phyloP scores from a whole-genome alignment of 2,888 invertebrate species.

The Scelioninae gen. 1 region DNA sequence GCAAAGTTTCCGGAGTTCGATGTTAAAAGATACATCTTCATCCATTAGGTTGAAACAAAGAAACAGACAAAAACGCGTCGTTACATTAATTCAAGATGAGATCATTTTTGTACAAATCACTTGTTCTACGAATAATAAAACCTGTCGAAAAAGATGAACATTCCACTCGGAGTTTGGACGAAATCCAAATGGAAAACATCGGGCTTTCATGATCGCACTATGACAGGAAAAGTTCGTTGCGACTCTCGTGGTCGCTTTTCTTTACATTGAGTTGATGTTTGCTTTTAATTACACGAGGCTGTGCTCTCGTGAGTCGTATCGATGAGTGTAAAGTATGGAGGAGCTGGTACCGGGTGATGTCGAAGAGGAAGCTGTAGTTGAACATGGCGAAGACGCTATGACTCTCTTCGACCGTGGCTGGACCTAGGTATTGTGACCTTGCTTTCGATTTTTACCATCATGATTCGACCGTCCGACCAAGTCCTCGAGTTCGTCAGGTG shows the following conservation, averaged over 20 bases:
- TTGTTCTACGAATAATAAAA: slow-evolving; percentile 48
- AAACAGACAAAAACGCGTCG: neutral
- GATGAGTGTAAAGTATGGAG: slow-evolving; percentile 82
- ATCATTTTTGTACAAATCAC: slow-evolving; percentile 55
- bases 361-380: slow-evolving; percentile 80
- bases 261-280: slow-evolving; percentile 21
- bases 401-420: slow-evolving; percentile 80
- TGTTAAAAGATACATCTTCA: neutral
- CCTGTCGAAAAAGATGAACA: slow-evolving; percentile 39
- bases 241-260: slow-evolving; percentile 8
- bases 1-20: neutral
- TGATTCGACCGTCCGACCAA: slow-evolving; percentile 85
- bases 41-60: neutral
- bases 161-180: slow-evolving; percentile 22
- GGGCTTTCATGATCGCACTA: slow-evolving; percentile 4
- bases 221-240: slow-evolving; percentile 17
- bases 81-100: slow-evolving; percentile 22
- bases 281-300: slow-evolving; percentile 79
- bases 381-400: slow-evolving; percentile 78
- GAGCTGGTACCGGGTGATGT: slow-evolving; percentile 81
- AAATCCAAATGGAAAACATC: slow-evolving; percentile 28
- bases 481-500: slow-evolving; percentile 86
- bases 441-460: slow-evolving; percentile 85
- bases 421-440: slow-evolving; percentile 82
- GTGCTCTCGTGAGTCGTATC: slow-evolving; percentile 81